A percentile compares a stretch with the other conserved stretches of the same genome.
Evolutionary conservation across 2,113 vertebrate species (phyloP).

Genomic region (Shinisaurus crocodilurus): DNA sequence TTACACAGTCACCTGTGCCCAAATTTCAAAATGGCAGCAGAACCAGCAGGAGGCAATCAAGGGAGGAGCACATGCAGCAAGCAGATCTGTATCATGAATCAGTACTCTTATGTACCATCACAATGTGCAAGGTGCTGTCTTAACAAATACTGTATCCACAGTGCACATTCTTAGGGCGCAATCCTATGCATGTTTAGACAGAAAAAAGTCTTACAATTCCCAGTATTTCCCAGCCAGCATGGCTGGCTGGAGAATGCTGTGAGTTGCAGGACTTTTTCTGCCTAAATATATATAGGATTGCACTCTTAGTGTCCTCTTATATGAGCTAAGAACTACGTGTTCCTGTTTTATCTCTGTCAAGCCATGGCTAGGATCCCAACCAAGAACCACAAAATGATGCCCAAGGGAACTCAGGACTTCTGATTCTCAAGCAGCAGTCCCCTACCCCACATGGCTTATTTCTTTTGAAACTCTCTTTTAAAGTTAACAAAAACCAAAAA

Average conservation of each 20-base stretch:
- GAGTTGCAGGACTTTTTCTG: no score
- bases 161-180: no score
- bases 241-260: no score
- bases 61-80: background rate
- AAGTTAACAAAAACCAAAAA: background rate
- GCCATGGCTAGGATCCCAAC: background rate
- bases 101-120: background rate
- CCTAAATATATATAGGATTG: no score
- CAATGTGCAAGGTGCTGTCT: background rate
- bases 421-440: background rate
- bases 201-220: no score
- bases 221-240: no score
- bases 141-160: background rate
- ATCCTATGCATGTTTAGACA: no score
- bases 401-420: background rate
- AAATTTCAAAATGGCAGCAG: background rate
- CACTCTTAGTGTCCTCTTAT: background rate
- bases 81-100: background rate
- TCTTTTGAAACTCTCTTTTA: background rate
- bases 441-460: background rate
- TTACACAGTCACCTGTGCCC: background rate
- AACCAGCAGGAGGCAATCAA: background rate
- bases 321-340: background rate
- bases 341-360: background rate
- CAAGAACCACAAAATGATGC: background rate